Base-by-base conservation (phyloP, 2,888 invertebrate species). In the Leptinotarsa juncta region DNA sequence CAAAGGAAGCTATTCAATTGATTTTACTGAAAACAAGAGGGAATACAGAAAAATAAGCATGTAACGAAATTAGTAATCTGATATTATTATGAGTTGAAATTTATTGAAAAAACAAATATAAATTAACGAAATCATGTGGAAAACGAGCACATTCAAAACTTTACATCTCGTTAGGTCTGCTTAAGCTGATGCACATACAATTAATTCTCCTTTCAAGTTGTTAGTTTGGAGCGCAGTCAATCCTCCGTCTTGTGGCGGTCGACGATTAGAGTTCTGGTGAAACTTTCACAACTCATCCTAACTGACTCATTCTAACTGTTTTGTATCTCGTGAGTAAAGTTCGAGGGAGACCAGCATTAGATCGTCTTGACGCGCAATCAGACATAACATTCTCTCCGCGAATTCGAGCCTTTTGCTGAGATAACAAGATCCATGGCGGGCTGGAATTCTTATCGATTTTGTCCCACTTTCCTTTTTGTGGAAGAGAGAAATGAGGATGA, bases 311-410 rank as follows among this genome's bases (percentile, higher is more conserved):
- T 53, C 70, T 57, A 72, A 75, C 71, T 76, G 65, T 76, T 75
- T 72, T 71, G 73, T 77, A 78, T 76, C 72, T 75, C 53, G 32
- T 68, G 71, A 77, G 75, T 70, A 70, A 72, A 72, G 65, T 72
- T 72, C 72, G 65, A 70, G 66, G 71, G 78, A 81, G 79, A 79
- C 73, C 67, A 67, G 77, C 79, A 78, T 79, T 80, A 80, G 77
- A 73, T 69, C 78, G 78, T 80, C 77, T 74, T 76, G 75, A 79
- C 77, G 78, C 78, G 72, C 81, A 79, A 81, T 81, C 81, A 80
- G 79, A 81, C 77, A 80, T 78, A 73, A 79, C 79, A 76, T 77
- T 77, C 77, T 70, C 68, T 53, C 3, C 69, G 72, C 60, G 72
- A 70, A 62, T 72, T 70, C 48, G 68, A 67, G 60, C 66, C n/a